A percentile compares a stretch with the other conserved stretches of the same genome.
Conservation (phyloP, 2,797 vertebrate genomes). For the Sebastes taczanowskii region DNA sequence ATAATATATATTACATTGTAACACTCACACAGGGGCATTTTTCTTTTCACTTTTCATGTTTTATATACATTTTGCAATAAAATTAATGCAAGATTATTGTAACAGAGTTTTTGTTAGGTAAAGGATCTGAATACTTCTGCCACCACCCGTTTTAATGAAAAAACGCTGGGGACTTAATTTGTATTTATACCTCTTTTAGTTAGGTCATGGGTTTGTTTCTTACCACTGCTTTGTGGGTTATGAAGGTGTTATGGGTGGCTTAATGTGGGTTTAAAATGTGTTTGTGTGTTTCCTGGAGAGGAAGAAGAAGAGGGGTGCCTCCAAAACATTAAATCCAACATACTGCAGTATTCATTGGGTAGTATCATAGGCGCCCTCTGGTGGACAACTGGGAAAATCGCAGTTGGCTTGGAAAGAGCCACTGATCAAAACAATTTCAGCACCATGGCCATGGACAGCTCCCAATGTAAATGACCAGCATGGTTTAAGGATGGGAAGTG, state of each 20-base stretch:
- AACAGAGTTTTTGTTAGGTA: background rate
- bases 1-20: background rate
- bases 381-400: slow-evolving; percentile 14
- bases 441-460: slow-evolving; percentile 65
- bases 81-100: background rate
- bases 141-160: background rate
- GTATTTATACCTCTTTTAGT: background rate
- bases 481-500: background rate
- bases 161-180: background rate
- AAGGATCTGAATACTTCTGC: background rate
- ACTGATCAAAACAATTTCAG: slow-evolving; percentile 52
- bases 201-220: background rate
- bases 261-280: background rate
- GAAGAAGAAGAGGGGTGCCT: background rate
- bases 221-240: background rate
- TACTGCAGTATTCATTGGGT: background rate
- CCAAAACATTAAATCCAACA: background rate
- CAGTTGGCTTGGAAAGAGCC: background rate
- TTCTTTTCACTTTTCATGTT: background rate
- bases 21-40: background rate
- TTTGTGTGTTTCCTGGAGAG: background rate
- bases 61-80: background rate
- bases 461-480: background rate
- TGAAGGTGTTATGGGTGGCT: background rate
- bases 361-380: slow-evolving; percentile 39